A percentile compares a stretch with the other conserved stretches of the same genome.
Evolutionary conservation across 1,140 invertebrate species (phyloP).

Genomic region (Heliconius nattereri): DNA sequence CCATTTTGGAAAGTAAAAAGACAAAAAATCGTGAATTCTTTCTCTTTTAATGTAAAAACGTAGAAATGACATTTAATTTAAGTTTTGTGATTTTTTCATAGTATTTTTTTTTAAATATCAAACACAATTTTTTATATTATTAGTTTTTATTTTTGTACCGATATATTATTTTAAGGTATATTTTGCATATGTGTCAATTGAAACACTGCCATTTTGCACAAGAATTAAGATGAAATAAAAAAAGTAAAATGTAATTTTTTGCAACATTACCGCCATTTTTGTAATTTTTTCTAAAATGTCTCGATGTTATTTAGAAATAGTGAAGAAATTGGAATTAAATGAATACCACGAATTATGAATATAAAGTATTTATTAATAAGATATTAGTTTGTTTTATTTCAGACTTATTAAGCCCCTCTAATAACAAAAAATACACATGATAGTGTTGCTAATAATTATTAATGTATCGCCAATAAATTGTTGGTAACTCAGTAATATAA

Average conservation of each 20-base stretch:
- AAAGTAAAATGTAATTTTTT: background rate
- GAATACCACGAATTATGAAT: slow-evolving; percentile 39
- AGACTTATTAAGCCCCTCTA: background rate
- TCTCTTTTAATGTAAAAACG: slow-evolving; percentile 33
- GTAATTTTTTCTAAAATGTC: background rate
- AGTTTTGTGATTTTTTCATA: slow-evolving; percentile 69
- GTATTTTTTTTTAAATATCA: slow-evolving; percentile 56
- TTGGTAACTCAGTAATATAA: too few relatives aligned
- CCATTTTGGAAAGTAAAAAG: slow-evolving; percentile 21
- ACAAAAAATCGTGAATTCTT: slow-evolving; percentile 31
- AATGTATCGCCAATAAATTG: too few relatives aligned
- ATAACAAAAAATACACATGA: slow-evolving; percentile 7
- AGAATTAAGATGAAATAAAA: slow-evolving; percentile 15
- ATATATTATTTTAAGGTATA: slow-evolving; percentile 48
- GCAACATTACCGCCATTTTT: background rate
- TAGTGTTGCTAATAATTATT: too few relatives aligned
- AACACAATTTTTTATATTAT: slow-evolving; percentile 47
- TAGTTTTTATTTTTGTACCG: slow-evolving; percentile 74
- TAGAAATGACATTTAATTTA: slow-evolving; percentile 47
- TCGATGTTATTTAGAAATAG: slow-evolving; percentile 3
- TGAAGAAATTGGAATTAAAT: background rate
- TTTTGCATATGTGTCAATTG: slow-evolving; percentile 44
- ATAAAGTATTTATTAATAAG: slow-evolving; percentile 76
- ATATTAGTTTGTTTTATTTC: slow-evolving; percentile 58
- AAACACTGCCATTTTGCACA: slow-evolving; percentile 69